Evolutionary conservation across 2,113 vertebrate species (phyloP).

Genomic region (Lipophrys pholis): DNA sequence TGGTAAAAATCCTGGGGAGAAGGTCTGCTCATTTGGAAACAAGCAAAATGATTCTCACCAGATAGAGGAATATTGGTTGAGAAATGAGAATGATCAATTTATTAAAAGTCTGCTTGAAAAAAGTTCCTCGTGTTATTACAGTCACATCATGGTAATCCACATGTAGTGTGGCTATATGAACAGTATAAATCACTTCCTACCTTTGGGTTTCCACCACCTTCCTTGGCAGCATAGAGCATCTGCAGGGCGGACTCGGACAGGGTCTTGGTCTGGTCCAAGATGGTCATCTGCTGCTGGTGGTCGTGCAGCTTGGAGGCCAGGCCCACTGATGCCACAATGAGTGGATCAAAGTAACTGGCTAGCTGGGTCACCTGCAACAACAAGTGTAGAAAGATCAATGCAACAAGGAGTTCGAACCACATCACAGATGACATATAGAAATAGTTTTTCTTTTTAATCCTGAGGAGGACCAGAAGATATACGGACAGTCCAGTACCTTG

Average conservation of each 20-base stretch:
- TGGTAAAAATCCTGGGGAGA: neutral
- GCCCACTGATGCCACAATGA: constrained; percentile 93
- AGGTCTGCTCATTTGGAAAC: constrained; percentile 7
- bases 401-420: constrained; percentile 26
- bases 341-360: constrained; percentile 95
- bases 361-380: constrained; percentile 91
- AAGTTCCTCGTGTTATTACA: neutral
- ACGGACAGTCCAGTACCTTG: constrained; percentile 85
- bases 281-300: constrained; percentile 98
- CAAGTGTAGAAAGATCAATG: constrained; percentile 7
- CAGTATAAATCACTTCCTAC: constrained; percentile 70
- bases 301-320: constrained; percentile 93
- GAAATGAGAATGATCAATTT: neutral
- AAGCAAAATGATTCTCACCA: neutral
- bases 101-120: too few relatives aligned
- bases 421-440: constrained; percentile 31
- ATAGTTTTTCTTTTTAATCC: constrained; percentile 42
- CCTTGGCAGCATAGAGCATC: constrained; percentile 98
- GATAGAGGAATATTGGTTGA: neutral
- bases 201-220: constrained; percentile 98
- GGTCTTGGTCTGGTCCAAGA: constrained; percentile 97
- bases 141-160: neutral
- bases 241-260: constrained; percentile 96
- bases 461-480: constrained; percentile 12
- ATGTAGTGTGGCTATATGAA: neutral